A percentile compares a stretch with the other conserved stretches of the same genome.
phyloP scores from a whole-genome alignment of 2,797 vertebrate genomes.

The Anguilla obscura region DNA sequence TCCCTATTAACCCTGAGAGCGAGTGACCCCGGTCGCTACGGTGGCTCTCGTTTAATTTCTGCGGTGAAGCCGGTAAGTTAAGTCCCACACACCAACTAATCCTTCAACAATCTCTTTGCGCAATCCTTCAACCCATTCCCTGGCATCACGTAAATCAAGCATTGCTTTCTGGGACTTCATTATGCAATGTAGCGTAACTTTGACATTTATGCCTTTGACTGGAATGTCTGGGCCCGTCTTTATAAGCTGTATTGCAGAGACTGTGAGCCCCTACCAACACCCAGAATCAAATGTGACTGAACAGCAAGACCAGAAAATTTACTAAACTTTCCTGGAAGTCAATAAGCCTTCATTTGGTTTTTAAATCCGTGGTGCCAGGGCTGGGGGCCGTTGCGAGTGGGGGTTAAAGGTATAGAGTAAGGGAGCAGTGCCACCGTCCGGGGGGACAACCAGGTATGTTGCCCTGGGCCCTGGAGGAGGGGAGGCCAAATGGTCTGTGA shows the following conservation, averaged over 20 bases:
- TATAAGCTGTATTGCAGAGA: background rate
- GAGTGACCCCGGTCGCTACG: background rate
- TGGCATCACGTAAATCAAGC: conserved; percentile 2
- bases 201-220: background rate
- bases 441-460: no score
- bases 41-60: conserved; percentile 21
- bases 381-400: no score
- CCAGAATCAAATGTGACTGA: background rate
- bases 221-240: background rate
- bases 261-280: background rate
- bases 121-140: conserved; percentile 26
- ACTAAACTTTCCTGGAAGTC: background rate
- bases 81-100: conserved; percentile 28
- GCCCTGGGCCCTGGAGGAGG: no score
- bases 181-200: background rate
- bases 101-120: conserved; percentile 15
- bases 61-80: conserved; percentile 12
- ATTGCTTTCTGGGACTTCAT: background rate
- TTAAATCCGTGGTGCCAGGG: conserved; percentile 2
- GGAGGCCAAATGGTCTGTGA: no score
- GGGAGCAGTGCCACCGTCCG: no score
- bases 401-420: background rate
- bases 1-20: conserved; percentile 10
- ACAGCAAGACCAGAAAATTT: background rate
- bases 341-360: background rate